Conservation (phyloP, 37 sponge, comb jelly and placozoan species). For the Chondrosia reniformis region DNA sequence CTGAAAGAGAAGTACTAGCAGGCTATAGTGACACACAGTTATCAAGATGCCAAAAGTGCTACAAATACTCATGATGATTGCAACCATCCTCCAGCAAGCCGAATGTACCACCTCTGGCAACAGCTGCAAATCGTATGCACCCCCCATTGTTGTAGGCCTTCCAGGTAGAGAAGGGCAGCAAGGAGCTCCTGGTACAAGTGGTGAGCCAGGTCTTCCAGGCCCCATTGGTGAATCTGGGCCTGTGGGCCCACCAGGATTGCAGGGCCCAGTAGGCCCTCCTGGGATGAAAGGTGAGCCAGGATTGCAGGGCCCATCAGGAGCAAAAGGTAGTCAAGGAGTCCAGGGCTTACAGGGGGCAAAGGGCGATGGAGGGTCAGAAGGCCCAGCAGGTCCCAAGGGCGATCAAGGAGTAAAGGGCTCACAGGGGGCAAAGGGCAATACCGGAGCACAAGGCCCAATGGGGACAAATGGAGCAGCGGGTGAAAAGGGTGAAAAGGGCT, state of each 20-base stretch:
- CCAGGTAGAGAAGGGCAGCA: neutral
- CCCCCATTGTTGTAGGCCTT: neutral
- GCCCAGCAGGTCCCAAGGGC: neutral
- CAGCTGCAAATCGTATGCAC: neutral
- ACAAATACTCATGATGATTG: neutral
- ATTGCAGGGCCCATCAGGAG: neutral
- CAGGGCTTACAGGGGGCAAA: neutral
- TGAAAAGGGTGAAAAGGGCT: neutral
- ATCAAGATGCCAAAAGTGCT: neutral
- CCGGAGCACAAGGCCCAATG: neutral
- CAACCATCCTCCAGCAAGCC: neutral
- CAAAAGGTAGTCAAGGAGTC: neutral
- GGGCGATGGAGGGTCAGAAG: neutral
- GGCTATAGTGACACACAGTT: too few species aligned
- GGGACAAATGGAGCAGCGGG: neutral
- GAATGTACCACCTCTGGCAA: neutral
- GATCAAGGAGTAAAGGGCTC: slow-evolving; percentile 6
- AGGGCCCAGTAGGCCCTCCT: neutral
- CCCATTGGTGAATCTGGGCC: neutral
- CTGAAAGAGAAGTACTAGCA: too few species aligned
- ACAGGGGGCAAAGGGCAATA: neutral
- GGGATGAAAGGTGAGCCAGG: neutral
- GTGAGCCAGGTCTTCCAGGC: neutral
- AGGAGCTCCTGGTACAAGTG: neutral
- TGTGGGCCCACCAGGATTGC: neutral